Base-by-base conservation (phyloP, 1,140 invertebrate species). In the Epicauta chinensis region DNA sequence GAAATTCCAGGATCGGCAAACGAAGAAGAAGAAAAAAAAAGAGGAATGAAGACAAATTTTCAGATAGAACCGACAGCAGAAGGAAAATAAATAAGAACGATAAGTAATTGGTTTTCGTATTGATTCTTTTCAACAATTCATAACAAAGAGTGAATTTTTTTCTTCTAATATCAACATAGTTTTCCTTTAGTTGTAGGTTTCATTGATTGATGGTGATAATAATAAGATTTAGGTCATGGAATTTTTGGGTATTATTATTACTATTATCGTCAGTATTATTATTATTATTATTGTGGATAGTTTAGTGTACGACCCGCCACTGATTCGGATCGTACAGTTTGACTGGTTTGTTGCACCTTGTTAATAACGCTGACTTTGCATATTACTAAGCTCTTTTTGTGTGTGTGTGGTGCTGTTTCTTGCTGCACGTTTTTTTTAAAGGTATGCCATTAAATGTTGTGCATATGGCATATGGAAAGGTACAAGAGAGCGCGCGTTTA, bases 301-400 rank as follows among this genome's bases (percentile, higher is more conserved):
- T 38, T 13, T 11, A 17, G 17, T 17, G 44, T 29, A 53, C 50
- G 51, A 54, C 43, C 41, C 56, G 53, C 54, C 58, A 52, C 53
- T 58, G 60, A 7, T 23, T 23, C 23, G 23, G 23, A 3, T 5
- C 23, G 23, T 54, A 35, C 17, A 50, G 52, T 12, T 53, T 53
- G 50, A 61, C 59, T 62, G 62, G 64, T 65, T 63, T 63, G 63
- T 65, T 65, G 62, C 62, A 66, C 62, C 65, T 67, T 65, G 65
- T 67, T 67, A 67, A 67, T 66, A 67, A 66, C 57, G 65, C 64
- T 67, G 65, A 67, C 65, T 67, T 66, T 66, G 65, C 65, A 67
- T 66, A 67, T 65, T 65, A 46, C 44, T 58, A 44, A 40, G 58
- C 55, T 65, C 62, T 62, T 64, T n/a, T n/a, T n/a, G n/a, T n/a